A percentile compares a stretch with the other conserved stretches of the same genome.
Evolutionary conservation across 2,888 invertebrate species (phyloP).

Genomic region (Brenthis hecate): DNA sequence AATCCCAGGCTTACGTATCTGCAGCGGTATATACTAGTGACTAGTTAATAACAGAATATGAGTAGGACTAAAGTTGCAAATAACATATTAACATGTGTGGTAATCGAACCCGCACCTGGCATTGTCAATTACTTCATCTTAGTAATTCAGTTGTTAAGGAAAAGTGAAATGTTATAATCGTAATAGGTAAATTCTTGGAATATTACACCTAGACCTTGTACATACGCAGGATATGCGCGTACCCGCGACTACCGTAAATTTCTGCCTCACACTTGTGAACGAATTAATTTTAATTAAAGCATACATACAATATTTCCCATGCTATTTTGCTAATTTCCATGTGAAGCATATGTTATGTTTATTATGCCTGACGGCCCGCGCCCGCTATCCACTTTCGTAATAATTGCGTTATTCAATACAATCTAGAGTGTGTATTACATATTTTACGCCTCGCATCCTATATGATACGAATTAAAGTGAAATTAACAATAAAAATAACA

Average conservation of each 20-base stretch:
- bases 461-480: too few relatives aligned
- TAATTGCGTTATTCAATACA: slow-evolving; percentile 29
- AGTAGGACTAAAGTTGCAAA: too few relatives aligned
- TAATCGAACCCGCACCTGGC: too few relatives aligned
- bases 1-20: too few relatives aligned
- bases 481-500: too few relatives aligned
- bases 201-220: slow-evolving; percentile 15
- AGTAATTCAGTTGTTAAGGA: too few relatives aligned
- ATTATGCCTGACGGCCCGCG: slow-evolving; percentile 15
- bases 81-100: too few relatives aligned
- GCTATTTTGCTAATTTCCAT: slow-evolving; percentile 29
- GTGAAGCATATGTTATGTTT: slow-evolving; percentile 25
- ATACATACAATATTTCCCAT: slow-evolving; percentile 29
- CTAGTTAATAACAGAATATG: too few relatives aligned
- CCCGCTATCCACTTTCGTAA: slow-evolving; percentile 9
- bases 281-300: slow-evolving; percentile 34
- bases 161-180: too few relatives aligned
- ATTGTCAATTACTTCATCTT: too few relatives aligned
- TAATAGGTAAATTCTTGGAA: not conserved
- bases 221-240: slow-evolving; percentile 7
- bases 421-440: slow-evolving; percentile 5
- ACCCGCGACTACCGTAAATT: slow-evolving; percentile 23
- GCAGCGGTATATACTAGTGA: too few relatives aligned
- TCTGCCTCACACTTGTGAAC: slow-evolving; percentile 27
- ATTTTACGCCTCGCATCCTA: too few relatives aligned